Evolutionary conservation across 2,797 vertebrate genomes (phyloP).

Genomic region (Gouania willdenowi): DNA sequence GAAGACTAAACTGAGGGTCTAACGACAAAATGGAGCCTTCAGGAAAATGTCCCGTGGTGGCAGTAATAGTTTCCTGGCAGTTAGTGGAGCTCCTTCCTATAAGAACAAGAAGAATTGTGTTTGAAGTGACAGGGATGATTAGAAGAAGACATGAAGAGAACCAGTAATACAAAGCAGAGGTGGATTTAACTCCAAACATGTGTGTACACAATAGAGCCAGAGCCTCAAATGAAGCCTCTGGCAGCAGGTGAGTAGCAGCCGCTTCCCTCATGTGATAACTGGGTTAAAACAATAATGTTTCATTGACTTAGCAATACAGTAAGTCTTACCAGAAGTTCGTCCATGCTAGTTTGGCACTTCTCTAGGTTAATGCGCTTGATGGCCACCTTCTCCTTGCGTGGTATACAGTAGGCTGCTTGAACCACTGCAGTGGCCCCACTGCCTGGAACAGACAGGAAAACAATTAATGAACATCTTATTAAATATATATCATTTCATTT

Average conservation of each 20-base stretch:
- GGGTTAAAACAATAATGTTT: background rate
- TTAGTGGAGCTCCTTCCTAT: slow-evolving; percentile 27
- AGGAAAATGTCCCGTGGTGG: slow-evolving; percentile 35
- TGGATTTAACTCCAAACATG: slow-evolving; percentile 23
- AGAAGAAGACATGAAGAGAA: slow-evolving; percentile 33
- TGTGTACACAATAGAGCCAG: slow-evolving; percentile 6
- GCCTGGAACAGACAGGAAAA: slow-evolving; percentile 70
- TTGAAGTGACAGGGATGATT: slow-evolving; percentile 43
- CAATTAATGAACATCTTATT: background rate
- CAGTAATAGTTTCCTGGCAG: slow-evolving; percentile 59
- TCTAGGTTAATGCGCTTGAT: slow-evolving; percentile 98
- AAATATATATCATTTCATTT: background rate
- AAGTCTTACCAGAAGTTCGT: slow-evolving; percentile 92
- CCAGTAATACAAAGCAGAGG: slow-evolving; percentile 51
- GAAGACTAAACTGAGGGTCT: slow-evolving; percentile 20
- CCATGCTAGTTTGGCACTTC: slow-evolving; percentile 99
- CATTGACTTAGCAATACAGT: background rate
- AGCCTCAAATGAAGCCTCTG: slow-evolving; percentile 5
- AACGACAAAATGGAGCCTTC: slow-evolving; percentile 20
- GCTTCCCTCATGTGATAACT: slow-evolving; percentile 16
- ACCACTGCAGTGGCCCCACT: slow-evolving; percentile 97
- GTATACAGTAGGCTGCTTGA: slow-evolving; percentile 89
- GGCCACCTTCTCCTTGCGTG: slow-evolving; percentile 96
- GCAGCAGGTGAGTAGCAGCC: background rate
- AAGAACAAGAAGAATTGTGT: slow-evolving; percentile 45